phyloP scores from a whole-genome alignment of 1,140 invertebrate species.

The Macrocentrus cingulum region DNA sequence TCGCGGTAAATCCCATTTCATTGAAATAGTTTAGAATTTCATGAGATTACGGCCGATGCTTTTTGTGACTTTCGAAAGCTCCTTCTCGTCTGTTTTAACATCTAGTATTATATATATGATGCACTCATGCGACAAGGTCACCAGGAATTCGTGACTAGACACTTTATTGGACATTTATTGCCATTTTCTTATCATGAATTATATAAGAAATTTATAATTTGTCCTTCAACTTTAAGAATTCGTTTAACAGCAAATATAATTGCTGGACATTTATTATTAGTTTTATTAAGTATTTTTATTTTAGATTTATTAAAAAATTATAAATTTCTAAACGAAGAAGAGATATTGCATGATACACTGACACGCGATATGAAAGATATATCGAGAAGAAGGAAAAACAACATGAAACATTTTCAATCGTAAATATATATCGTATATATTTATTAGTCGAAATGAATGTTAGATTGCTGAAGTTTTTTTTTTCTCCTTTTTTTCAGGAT shows the following conservation, averaged over 20 bases:
- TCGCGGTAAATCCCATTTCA: constrained; percentile 41
- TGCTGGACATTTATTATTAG: constrained; percentile 64
- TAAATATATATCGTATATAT: too few species aligned
- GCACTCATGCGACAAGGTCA: background rate
- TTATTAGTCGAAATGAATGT: constrained; percentile 23
- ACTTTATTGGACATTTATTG: constrained; percentile 13
- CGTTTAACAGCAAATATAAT: constrained; percentile 71
- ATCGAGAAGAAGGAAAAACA: background rate
- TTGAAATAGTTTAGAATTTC: constrained; percentile 51
- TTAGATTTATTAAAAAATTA: constrained; percentile 1
- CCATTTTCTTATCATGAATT: background rate
- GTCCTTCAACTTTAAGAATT: constrained; percentile 65
- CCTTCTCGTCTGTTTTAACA: background rate
- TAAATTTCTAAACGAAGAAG: background rate
- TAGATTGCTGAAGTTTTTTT: too few species aligned
- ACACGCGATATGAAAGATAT: constrained; percentile 19
- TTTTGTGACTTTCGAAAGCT: constrained; percentile 23
- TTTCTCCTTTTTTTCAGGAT: constrained; percentile 11
- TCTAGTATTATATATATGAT: too few species aligned
- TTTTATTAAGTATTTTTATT: background rate
- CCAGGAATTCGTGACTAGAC: constrained; percentile 9
- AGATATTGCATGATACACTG: constrained; percentile 20
- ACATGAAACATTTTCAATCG: too few species aligned
- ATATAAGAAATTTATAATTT: constrained; percentile 44
- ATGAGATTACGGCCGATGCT: constrained; percentile 33